Evolutionary conservation across 2,113 vertebrate genomes (phyloP).

Genomic region (Marcusenius ussheri): DNA sequence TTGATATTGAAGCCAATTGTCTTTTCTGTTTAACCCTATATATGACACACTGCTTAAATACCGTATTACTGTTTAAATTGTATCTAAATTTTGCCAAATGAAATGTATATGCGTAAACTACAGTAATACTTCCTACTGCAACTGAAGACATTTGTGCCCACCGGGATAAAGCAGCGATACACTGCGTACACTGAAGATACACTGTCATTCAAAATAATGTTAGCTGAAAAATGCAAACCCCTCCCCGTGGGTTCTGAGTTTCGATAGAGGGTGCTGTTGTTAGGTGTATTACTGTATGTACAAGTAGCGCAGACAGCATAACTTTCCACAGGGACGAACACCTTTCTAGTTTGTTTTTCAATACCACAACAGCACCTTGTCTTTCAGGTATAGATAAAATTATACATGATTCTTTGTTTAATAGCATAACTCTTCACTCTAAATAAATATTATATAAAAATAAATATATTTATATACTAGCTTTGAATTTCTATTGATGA

Average conservation of each 20-base stretch:
- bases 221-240: neutral
- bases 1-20: neutral
- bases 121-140: neutral
- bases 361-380: neutral
- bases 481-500: neutral
- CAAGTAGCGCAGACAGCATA: conserved; percentile 26
- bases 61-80: neutral
- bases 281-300: conserved; percentile 36
- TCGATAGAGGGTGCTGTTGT: conserved; percentile 81
- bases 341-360: neutral
- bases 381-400: neutral
- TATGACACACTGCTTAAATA: neutral
- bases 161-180: neutral
- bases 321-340: conserved; percentile 58
- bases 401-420: neutral
- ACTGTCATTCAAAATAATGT: neutral
- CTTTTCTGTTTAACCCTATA: neutral
- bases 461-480: neutral
- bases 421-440: neutral
- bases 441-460: neutral
- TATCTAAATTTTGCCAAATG: neutral
- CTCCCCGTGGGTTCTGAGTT: neutral
- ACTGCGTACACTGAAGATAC: neutral
- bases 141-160: neutral
- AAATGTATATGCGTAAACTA: neutral